A percentile compares a stretch with the other conserved stretches of the same genome.
Conservation (phyloP, 2,888 invertebrate genomes). For the Habroteleia sp. region DNA sequence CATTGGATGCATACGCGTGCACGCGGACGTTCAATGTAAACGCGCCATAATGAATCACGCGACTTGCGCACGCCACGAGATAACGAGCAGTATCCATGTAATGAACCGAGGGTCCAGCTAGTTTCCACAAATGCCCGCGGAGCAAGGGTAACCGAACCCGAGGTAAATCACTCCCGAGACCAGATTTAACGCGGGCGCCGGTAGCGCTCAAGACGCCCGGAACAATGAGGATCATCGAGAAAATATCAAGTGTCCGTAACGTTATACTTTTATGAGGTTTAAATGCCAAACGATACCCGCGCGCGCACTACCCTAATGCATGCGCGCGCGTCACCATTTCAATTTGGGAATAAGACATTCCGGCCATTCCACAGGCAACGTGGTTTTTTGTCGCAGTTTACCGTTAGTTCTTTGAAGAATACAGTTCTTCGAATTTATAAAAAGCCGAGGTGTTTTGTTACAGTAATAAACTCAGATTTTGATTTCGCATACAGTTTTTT, state of each 20-base stretch:
- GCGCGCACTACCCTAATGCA: slow-evolving; percentile 17
- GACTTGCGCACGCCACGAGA: slow-evolving; percentile 30
- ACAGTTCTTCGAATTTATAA: background rate
- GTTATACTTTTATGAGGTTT: slow-evolving; percentile 78
- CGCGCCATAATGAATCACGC: slow-evolving; percentile 52
- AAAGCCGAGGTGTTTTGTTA: too few species aligned
- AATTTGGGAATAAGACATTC: slow-evolving; percentile 1
- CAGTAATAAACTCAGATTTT: too few species aligned
- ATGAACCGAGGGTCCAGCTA: slow-evolving; percentile 39
- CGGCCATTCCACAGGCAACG: slow-evolving; percentile 1
- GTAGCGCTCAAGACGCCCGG: slow-evolving; percentile 62
- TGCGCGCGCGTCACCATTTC: slow-evolving; percentile 11
- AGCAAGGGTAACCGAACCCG: slow-evolving; percentile 73
- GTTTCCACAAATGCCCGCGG: slow-evolving; percentile 42
- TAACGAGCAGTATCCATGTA: slow-evolving; percentile 47
- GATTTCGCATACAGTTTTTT: too few species aligned
- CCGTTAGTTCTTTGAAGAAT: slow-evolving; percentile 1
- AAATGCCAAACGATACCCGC: slow-evolving; percentile 72
- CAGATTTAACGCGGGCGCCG: slow-evolving; percentile 40
- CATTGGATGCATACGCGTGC: too few species aligned
- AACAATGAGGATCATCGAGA: slow-evolving; percentile 79
- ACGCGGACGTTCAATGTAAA: too few species aligned
- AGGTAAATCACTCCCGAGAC: slow-evolving; percentile 71
- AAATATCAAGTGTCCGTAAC: slow-evolving; percentile 80
- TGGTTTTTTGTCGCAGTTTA: slow-evolving; percentile 2